phyloP scores from a whole-genome alignment of 2,888 invertebrate genomes.

The Beris chalybata region DNA sequence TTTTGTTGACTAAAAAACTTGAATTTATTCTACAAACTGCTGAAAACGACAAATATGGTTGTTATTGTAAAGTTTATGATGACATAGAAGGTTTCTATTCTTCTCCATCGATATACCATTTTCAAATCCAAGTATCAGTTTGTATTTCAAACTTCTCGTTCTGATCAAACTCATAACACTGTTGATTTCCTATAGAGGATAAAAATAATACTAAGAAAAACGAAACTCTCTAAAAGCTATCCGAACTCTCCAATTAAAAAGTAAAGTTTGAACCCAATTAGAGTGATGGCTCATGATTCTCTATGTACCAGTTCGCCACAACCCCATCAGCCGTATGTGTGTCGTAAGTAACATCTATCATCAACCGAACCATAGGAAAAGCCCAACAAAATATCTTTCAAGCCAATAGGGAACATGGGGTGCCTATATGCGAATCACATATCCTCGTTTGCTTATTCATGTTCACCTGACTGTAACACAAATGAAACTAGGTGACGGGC shows the following conservation, averaged over 20 bases:
- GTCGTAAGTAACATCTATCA: slow-evolving; percentile 22
- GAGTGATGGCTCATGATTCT: slow-evolving; percentile 24
- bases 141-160: too few species aligned
- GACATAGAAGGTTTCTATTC: too few species aligned
- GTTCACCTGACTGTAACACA: slow-evolving; percentile 4
- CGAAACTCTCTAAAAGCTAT: background rate
- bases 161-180: too few species aligned
- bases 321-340: slow-evolving; percentile 9
- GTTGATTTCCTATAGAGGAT: too few species aligned
- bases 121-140: too few species aligned
- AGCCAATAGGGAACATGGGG: slow-evolving; percentile 4
- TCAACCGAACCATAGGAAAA: slow-evolving; percentile 7
- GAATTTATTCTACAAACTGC: too few species aligned
- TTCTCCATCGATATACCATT: too few species aligned
- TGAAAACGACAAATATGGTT: too few species aligned
- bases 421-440: background rate
- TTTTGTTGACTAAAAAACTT: too few species aligned
- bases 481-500: slow-evolving; percentile 5
- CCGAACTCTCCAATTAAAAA: slow-evolving; percentile 26
- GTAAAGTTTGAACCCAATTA: slow-evolving; percentile 26
- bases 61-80: too few species aligned
- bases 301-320: slow-evolving; percentile 23
- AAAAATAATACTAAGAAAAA: too few species aligned
- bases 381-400: slow-evolving; percentile 20
- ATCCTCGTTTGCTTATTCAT: background rate